A percentile compares a stretch with the other conserved stretches of the same genome.
These are phyloP conservation scores for Gymnobelideus leadbeateri DNA, from an alignment of 2,113 vertebrate species.

Conservation along the genomic window DNA sequence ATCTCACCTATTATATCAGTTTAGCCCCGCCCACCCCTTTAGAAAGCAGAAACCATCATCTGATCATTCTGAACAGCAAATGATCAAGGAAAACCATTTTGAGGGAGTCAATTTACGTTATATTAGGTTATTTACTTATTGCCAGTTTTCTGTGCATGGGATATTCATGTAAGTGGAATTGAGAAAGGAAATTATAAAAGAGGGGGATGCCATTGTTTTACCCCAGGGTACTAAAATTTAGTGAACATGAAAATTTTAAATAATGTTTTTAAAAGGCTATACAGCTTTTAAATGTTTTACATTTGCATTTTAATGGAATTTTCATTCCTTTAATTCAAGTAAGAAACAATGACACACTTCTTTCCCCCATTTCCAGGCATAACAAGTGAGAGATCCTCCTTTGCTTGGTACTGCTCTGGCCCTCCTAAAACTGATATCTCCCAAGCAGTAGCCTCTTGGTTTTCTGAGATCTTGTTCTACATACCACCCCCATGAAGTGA, in stretches of 20 bases:
- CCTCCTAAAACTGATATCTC: neutral
- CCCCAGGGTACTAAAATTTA: neutral
- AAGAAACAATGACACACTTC: neutral
- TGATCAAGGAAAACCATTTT: constrained; percentile 42
- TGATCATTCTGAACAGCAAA: constrained; percentile 23
- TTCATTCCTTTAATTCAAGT: neutral
- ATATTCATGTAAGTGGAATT: constrained; percentile 49
- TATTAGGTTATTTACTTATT: constrained; percentile 50
- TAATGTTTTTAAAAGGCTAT: neutral
- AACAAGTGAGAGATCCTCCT: neutral
- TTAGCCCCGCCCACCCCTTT: neutral
- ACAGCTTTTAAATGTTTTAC: neutral
- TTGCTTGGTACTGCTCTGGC: neutral
- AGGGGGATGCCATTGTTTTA: neutral
- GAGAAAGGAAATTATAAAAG: constrained; percentile 17
- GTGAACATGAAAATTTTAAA: neutral
- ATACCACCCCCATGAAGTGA: neutral
- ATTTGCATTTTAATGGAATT: neutral
- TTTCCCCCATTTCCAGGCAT: neutral
- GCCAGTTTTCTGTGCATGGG: constrained; percentile 45
- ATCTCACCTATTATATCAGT: neutral
- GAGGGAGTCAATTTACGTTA: constrained; percentile 45
- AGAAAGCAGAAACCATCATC: constrained; percentile 56
- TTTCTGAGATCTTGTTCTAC: neutral
- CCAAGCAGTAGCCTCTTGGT: neutral